phyloP scores from a whole-genome alignment of 2,888 invertebrate species.

The Axea sp. region DNA sequence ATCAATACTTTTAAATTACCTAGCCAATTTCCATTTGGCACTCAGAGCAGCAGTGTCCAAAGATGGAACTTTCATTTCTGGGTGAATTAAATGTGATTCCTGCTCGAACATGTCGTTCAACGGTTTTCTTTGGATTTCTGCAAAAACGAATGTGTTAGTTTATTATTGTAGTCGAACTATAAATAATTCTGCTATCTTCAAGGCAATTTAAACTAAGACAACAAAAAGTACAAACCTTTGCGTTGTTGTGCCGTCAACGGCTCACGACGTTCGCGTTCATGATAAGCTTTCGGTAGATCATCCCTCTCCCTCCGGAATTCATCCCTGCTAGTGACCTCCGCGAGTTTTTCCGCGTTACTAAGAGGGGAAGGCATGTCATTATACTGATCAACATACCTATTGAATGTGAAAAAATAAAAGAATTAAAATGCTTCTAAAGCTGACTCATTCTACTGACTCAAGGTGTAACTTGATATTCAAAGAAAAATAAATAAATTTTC shows the following conservation, averaged over 20 bases:
- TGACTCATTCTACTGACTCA: slow-evolving; percentile 22
- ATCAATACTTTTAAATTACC: slow-evolving; percentile 62
- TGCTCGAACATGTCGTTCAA: slow-evolving; percentile 77
- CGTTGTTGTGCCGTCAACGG: slow-evolving; percentile 74
- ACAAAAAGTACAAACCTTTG: slow-evolving; percentile 70
- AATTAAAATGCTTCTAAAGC: slow-evolving; percentile 56
- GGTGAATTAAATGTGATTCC: slow-evolving; percentile 75
- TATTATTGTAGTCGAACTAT: too few species aligned
- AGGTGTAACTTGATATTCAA: slow-evolving; percentile 14
- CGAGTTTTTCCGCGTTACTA: slow-evolving; percentile 78
- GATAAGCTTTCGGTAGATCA: slow-evolving; percentile 75
- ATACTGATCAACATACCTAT: slow-evolving; percentile 77
- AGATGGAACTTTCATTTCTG: slow-evolving; percentile 74
- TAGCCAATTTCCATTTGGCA: slow-evolving; percentile 78
- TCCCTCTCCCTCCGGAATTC: slow-evolving; percentile 75
- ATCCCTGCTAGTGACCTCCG: slow-evolving; percentile 75
- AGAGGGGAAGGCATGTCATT: slow-evolving; percentile 78
- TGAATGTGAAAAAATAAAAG: slow-evolving; percentile 70
- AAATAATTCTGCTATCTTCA: too few species aligned
- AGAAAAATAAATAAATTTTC: neutral
- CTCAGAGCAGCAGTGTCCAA: slow-evolving; percentile 75
- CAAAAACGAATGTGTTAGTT: slow-evolving; percentile 47
- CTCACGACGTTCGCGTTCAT: slow-evolving; percentile 73
- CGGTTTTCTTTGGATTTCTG: slow-evolving; percentile 76
- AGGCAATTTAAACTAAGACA: too few species aligned